These are phyloP conservation scores for Scleropages formosus DNA, from an alignment of 2,797 vertebrate genomes.

Conservation along the genomic window DNA sequence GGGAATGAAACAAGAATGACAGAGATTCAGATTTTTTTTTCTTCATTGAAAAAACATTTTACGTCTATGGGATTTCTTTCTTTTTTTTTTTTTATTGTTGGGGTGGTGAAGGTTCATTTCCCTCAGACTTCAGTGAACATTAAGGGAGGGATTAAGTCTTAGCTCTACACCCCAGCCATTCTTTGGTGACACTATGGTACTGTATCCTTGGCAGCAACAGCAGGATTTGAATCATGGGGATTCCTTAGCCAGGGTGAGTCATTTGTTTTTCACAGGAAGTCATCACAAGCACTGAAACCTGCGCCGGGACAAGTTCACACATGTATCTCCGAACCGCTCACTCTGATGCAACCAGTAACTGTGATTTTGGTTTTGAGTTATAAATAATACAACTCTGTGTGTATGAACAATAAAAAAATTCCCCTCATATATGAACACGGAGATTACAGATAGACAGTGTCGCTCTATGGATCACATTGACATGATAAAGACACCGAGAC, in stretches of 20 bases:
- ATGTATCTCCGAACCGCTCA: constrained; percentile 45
- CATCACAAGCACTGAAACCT: constrained; percentile 47
- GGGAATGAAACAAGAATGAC: no score
- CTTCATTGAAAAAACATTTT: no score
- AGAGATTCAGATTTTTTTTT: no score
- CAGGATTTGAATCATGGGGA: not conserved
- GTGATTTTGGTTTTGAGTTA: not conserved
- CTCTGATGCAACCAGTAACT: constrained; percentile 50
- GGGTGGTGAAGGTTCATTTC: not conserved
- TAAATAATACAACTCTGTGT: not conserved
- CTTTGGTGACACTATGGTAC: not conserved
- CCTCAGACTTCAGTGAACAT: not conserved
- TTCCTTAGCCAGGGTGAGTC: constrained; percentile 47
- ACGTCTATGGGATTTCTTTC: not conserved
- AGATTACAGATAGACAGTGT: not conserved
- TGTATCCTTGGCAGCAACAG: not conserved
- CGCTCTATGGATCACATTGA: not conserved
- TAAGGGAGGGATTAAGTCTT: not conserved
- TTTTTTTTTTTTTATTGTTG: not conserved
- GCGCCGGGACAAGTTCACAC: constrained; percentile 54
- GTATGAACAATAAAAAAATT: not conserved
- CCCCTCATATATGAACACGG: not conserved
- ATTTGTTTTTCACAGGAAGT: constrained; percentile 60
- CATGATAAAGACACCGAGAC: not conserved
- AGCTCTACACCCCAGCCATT: not conserved